These are phyloP conservation scores for Clarias macrocephalus DNA, from an alignment of 2,113 vertebrate species.

Conservation along the genomic window DNA sequence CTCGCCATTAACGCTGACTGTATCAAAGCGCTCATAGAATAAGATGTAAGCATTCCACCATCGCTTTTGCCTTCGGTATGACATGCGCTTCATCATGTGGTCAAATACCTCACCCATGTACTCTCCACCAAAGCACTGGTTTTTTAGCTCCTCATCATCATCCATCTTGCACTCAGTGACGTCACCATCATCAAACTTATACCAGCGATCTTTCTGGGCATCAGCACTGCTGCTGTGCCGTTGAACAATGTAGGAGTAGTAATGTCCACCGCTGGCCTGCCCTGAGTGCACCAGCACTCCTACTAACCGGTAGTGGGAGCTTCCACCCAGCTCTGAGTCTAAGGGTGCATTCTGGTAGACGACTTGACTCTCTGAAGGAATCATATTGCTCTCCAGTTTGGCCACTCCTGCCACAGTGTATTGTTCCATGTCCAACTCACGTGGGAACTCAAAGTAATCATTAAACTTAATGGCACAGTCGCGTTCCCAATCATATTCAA, in stretches of 20 bases:
- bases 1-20: conserved; percentile 88
- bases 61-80: conserved; percentile 94
- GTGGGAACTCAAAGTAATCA: conserved; percentile 98
- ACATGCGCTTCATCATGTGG: conserved; percentile 99
- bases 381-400: conserved; percentile 91
- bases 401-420: conserved; percentile 96
- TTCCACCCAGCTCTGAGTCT: conserved; percentile 76
- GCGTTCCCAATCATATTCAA: conserved; percentile 98
- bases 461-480: conserved; percentile 99
- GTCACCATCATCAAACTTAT: conserved; percentile 97
- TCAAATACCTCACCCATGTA: conserved; percentile 99
- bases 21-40: conserved; percentile 97
- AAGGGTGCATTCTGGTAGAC: conserved; percentile 72
- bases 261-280: conserved; percentile 96
- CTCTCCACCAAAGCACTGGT: conserved; percentile 97
- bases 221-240: conserved; percentile 90
- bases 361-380: conserved; percentile 93
- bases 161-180: conserved; percentile 99
- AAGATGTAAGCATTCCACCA: conserved; percentile 99
- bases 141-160: conserved; percentile 99
- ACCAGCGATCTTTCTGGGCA: conserved; percentile 94
- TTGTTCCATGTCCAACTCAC: conserved; percentile 98
- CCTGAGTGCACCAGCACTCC: conserved; percentile 97
- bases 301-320: conserved; percentile 93
- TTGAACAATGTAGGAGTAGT: conserved; percentile 97